Base-by-base conservation (phyloP, 2,113 vertebrate species). In the Glaucomys volans region DNA sequence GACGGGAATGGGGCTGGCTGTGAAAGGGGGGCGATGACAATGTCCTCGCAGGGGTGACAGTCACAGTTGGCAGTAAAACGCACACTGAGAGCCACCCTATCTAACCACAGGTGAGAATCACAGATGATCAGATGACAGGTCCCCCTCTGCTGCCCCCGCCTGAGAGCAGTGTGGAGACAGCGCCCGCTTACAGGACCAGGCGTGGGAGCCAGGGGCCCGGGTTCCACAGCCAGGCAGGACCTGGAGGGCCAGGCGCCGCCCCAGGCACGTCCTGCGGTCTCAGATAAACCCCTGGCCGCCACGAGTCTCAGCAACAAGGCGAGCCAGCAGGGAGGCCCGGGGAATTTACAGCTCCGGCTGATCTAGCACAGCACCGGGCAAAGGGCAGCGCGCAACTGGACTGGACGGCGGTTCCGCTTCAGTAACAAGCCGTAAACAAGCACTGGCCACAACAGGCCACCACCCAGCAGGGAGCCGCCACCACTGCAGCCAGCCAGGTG, bases 261-360 rank as follows among this genome's bases (percentile, higher is more conserved):
- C 13, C 10, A 3, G 84, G 22, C 77, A 32, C 35, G 11, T 17
- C n/a, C n/a, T 12, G 13, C 6, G 18, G 37, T 44, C 1, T 16
- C 4, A 80, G 80, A 87, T 52, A 37, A 87, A 62, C 50, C 64
- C 71, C 62, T 0, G 0, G 72, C 62, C 74, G 66, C 16, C 71
- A 9, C 30, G 57, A 85, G 47, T 72, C 85, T 87, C 69, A 8
- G 75, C 11, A 8, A 40, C n/a, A 32, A 13, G 4, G 22, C 2
- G n/a, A 64, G 50, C 64, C 85, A 42, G 81, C n/a, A 0, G 14
- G 69, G 37, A 40, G 83, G 89, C 54, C 18, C 35, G 32, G 50
- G 26, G 69, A 37, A 92, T 95, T 92, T 47, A 97, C 4, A 14
- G 91, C 76, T 96, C 97, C 80, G 0, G 79, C 1, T 30, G 95